A percentile compares a stretch with the other conserved stretches of the same genome.
Conservation (phyloP, 2,797 vertebrate species). For the Molossus molossus region DNA sequence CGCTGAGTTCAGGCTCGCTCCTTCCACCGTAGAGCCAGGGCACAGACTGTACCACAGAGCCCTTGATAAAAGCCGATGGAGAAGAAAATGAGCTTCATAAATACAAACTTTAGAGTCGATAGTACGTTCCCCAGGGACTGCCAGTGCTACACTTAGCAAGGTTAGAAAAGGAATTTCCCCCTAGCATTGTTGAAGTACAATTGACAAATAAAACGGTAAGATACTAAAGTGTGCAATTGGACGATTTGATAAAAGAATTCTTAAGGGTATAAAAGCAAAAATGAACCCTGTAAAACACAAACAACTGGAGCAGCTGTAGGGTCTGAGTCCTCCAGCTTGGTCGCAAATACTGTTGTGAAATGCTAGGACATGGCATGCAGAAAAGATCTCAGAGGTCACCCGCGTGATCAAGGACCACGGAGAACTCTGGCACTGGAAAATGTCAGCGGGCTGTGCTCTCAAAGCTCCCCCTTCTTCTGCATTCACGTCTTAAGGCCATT, state of each 20-base stretch:
- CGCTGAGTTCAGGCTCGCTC: not conserved
- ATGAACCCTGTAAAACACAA: not conserved
- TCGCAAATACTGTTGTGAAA: constrained; percentile 38
- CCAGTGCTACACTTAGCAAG: constrained; percentile 35
- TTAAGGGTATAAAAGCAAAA: constrained; percentile 60
- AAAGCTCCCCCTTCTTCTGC: not conserved
- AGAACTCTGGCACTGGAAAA: not conserved
- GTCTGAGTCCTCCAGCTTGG: not conserved
- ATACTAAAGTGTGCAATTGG: not conserved
- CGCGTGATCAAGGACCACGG: not conserved
- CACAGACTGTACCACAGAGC: not conserved
- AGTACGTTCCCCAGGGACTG: not conserved
- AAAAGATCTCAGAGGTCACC: not conserved
- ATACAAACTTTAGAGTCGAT: constrained; percentile 55
- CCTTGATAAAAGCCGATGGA: constrained; percentile 65
- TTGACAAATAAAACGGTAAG: not conserved
- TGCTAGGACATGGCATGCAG: not conserved
- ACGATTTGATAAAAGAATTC: constrained; percentile 1
- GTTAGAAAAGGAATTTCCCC: constrained; percentile 6
- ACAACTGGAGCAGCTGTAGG: not conserved
- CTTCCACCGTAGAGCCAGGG: constrained; percentile 8
- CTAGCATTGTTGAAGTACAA: not conserved
- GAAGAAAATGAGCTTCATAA: constrained; percentile 78
- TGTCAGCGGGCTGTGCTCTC: not conserved
- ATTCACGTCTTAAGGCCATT: not conserved